These are phyloP conservation scores for Macropus fuliginosus DNA, from an alignment of 2,797 vertebrate species.

Conservation along the genomic window DNA sequence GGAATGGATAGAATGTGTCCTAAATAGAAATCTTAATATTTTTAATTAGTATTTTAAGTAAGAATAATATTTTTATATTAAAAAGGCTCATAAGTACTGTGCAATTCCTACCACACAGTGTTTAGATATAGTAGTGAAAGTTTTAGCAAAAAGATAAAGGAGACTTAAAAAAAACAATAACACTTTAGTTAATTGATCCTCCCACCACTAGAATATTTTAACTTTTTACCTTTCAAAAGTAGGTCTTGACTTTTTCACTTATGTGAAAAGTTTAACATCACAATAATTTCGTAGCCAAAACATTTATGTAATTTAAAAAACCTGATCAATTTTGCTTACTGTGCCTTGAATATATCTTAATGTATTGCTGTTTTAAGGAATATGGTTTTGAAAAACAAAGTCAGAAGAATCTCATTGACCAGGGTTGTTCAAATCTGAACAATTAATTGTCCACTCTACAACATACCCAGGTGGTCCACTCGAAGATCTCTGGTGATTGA, in stretches of 20 bases:
- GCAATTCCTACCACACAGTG: slow-evolving; percentile 45
- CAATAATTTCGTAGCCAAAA: slow-evolving; percentile 49
- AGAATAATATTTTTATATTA: slow-evolving; percentile 51
- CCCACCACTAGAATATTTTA: slow-evolving; percentile 21
- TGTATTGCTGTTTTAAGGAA: slow-evolving; percentile 31
- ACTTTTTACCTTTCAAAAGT: slow-evolving; percentile 33
- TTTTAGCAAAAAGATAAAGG: slow-evolving; percentile 55
- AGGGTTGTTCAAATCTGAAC: background rate
- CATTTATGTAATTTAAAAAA: slow-evolving; percentile 23
- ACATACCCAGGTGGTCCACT: background rate
- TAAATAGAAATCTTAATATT: slow-evolving; percentile 32
- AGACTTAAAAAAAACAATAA: background rate
- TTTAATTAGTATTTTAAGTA: slow-evolving; percentile 45
- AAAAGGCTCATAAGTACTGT: slow-evolving; percentile 44
- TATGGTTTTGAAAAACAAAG: slow-evolving; percentile 54
- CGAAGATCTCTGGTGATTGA: background rate
- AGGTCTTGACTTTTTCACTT: slow-evolving; percentile 39
- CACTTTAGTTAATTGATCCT: slow-evolving; percentile 45
- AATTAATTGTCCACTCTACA: background rate
- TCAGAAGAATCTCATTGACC: background rate
- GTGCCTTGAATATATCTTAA: slow-evolving; percentile 58
- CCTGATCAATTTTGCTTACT: slow-evolving; percentile 52
- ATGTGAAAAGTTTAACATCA: slow-evolving; percentile 60
- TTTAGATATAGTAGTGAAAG: slow-evolving; percentile 30
- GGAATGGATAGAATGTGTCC: slow-evolving; percentile 18